Percentiles rank a stretch among this genome's conserved stretches.
Evolutionary conservation across 2,888 invertebrate genomes (phyloP).

Genomic region (Scaptomyza caliginosa): DNA sequence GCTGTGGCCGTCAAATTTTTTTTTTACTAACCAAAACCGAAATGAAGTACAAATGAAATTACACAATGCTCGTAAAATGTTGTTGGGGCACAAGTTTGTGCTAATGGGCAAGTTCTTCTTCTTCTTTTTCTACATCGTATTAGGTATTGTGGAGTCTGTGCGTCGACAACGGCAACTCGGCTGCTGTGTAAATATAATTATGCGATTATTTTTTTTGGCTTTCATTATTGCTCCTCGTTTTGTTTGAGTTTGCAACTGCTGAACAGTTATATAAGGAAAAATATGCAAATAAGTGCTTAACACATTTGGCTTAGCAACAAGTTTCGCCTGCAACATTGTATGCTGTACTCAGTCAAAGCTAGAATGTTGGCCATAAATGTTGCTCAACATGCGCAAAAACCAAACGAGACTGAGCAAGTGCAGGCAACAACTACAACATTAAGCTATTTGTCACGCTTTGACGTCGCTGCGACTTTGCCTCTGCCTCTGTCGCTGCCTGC

Average conservation of each 20-base stretch:
- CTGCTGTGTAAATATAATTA: slow-evolving; percentile 55
- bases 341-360: slow-evolving; percentile 9
- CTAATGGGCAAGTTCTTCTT: slow-evolving; percentile 52
- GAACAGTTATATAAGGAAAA: slow-evolving; percentile 41
- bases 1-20: slow-evolving; percentile 19
- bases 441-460: slow-evolving; percentile 74
- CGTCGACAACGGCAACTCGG: slow-evolving; percentile 19
- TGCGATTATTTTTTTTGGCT: slow-evolving; percentile 19
- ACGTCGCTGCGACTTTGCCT: slow-evolving; percentile 34
- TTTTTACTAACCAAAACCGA: slow-evolving; percentile 34
- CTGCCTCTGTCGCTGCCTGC: slow-evolving; percentile 24
- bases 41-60: slow-evolving; percentile 60
- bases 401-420: slow-evolving; percentile 29
- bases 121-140: neutral
- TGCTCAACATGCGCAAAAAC: slow-evolving; percentile 39
- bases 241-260: slow-evolving; percentile 34
- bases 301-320: slow-evolving; percentile 53
- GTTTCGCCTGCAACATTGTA: slow-evolving; percentile 40
- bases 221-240: slow-evolving; percentile 9
- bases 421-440: slow-evolving; percentile 33
- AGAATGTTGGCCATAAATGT: slow-evolving; percentile 37
- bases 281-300: slow-evolving; percentile 29
- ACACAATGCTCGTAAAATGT: slow-evolving; percentile 46
- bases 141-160: slow-evolving; percentile 28
- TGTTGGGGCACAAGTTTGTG: slow-evolving; percentile 28